These are phyloP conservation scores for Drosophila ogumai DNA, from an alignment of 1,140 invertebrate genomes.

Conservation along the genomic window DNA sequence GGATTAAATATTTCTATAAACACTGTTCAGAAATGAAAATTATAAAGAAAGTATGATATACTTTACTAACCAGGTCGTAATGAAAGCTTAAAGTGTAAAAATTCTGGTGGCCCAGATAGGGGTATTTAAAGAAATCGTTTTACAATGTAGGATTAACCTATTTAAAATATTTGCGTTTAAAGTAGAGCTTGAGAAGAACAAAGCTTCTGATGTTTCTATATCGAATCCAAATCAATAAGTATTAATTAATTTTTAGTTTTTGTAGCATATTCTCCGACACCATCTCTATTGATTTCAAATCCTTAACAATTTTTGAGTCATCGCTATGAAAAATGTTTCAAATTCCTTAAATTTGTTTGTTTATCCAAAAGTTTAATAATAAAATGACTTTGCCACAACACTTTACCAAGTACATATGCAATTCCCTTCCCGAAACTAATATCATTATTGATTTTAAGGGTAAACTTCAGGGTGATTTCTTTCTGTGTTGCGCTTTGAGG, in stretches of 20 bases:
- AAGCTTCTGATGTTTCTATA: neutral
- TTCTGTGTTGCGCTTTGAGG: constrained; percentile 5
- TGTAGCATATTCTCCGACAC: neutral
- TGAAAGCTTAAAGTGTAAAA: neutral
- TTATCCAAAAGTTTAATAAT: neutral
- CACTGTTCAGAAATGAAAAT: neutral
- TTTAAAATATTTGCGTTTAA: neutral
- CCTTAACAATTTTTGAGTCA: neutral
- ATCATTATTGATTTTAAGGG: neutral
- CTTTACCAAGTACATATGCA: too few species aligned
- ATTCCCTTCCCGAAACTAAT: neutral
- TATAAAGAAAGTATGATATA: neutral
- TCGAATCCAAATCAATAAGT: too few species aligned
- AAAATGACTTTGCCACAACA: neutral
- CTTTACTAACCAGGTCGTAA: too few species aligned
- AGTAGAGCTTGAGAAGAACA: neutral
- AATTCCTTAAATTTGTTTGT: too few species aligned
- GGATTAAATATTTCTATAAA: neutral
- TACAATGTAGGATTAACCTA: neutral
- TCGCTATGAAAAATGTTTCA: neutral
- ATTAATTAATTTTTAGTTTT: too few species aligned
- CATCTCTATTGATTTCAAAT: neutral
- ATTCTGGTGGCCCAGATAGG: neutral
- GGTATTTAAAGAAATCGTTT: neutral
- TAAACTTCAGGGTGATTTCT: constrained; percentile 8